Evolutionary conservation across 2,797 vertebrate species (phyloP).

Genomic region (Falco concolor): DNA sequence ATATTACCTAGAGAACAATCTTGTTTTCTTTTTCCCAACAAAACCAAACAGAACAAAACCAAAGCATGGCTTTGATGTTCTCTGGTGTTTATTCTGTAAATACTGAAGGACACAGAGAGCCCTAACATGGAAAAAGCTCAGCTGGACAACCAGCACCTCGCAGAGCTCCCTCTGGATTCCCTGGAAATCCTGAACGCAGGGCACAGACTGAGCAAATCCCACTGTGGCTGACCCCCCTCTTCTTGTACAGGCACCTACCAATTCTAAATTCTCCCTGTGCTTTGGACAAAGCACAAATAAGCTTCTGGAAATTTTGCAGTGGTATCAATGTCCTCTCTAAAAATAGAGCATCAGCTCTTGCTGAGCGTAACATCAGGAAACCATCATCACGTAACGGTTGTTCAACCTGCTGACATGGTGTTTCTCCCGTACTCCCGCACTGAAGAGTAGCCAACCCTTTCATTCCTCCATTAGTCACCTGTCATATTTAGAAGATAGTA

Average conservation of each 20-base stretch:
- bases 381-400: not conserved
- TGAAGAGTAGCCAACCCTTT: not conserved
- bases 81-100: not conserved
- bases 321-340: not conserved
- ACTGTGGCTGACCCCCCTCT: not conserved
- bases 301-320: not conserved
- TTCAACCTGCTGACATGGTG: not conserved
- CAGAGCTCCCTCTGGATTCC: not conserved
- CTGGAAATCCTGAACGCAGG: not conserved
- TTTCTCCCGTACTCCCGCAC: not conserved
- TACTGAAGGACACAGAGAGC: not conserved
- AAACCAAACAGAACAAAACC: not conserved
- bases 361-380: not conserved
- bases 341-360: not conserved
- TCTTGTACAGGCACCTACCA: not conserved
- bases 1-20: not conserved
- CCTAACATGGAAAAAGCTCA: not conserved
- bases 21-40: not conserved
- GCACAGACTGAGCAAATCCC: not conserved
- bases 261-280: not conserved
- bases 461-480: not conserved
- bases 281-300: not conserved
- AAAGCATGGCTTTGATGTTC: not conserved
- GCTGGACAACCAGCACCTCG: not conserved
- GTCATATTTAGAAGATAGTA: not conserved